Evolutionary conservation across 2,797 vertebrate species (phyloP).

Genomic region (Prunella strophiata): DNA sequence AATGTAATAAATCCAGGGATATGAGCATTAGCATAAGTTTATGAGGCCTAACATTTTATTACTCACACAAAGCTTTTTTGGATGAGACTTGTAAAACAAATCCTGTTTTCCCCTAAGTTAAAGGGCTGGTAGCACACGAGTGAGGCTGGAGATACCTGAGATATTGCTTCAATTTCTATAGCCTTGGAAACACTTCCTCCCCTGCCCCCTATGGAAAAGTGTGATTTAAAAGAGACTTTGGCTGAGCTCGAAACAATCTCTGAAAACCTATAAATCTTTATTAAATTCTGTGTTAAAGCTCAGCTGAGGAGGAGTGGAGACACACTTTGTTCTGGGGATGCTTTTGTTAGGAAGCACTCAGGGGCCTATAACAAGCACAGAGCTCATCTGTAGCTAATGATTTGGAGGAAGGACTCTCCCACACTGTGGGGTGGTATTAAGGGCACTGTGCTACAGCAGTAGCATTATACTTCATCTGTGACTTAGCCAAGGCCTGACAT

Average conservation of each 20-base stretch:
- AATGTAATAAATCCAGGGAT: constrained; percentile 25
- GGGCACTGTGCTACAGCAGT: constrained; percentile 10
- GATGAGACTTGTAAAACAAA: constrained; percentile 28
- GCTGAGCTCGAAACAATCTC: constrained; percentile 39
- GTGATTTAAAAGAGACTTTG: constrained; percentile 47
- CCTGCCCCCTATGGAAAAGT: not conserved
- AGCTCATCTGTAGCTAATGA: constrained; percentile 24
- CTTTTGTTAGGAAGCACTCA: not conserved
- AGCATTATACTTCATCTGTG: constrained; percentile 1
- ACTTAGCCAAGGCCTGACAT: constrained; percentile 34
- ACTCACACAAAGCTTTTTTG: constrained; percentile 30
- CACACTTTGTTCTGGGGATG: constrained; percentile 1
- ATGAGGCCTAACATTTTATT: constrained; percentile 34
- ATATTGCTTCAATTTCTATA: constrained; percentile 54
- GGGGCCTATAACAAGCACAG: not conserved
- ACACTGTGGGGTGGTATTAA: not conserved
- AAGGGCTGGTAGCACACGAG: not conserved
- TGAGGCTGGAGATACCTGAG: constrained; percentile 29
- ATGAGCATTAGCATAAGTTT: constrained; percentile 36
- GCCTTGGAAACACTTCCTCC: constrained; percentile 19
- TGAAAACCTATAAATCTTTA: constrained; percentile 58
- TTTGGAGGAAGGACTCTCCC: constrained; percentile 7
- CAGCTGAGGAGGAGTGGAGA: constrained; percentile 1
- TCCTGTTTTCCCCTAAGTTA: not conserved
- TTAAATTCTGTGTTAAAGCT: constrained; percentile 52